Evolutionary conservation across 1,140 invertebrate species (phyloP), one percentile per base, ranked within the genome.

Genomic region (Bombus huntii): DNA sequence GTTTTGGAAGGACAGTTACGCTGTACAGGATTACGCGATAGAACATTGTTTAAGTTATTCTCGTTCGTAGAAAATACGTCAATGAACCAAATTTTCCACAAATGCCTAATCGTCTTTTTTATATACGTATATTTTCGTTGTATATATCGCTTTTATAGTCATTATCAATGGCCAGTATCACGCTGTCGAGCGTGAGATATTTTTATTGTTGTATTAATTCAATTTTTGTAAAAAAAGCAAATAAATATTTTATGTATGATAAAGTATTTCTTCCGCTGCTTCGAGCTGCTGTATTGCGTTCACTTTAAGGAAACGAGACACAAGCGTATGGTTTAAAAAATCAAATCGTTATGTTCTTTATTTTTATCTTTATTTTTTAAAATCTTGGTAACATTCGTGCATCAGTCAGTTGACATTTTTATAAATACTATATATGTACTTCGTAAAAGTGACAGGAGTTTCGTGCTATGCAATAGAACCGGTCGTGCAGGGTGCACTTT

Each of bases 351-450:
- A 1, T 6, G 4, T 22, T 25, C 9, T 12, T 34, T 31, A 31
- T 31, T 31, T 31, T 31, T 31, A 31, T 59, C 4, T 84, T 85
- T 80, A 80, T 85, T 85, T n/a, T 62, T 72, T 80, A 73, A 85
- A 85, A 80, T 78, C 1, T 39, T 42, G 5, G 62, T 80, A 37
- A 85, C 57, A 62, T 62, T 85, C 68, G 83, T 85, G 83, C 83
- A 85, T 85, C 83, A 85, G 83, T 85, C 83, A 76, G 31, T 72
- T 59, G 83, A 80, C 22, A 72, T n/a, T 85, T 78, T 79, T 80
- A 65, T 80, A 62, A 85, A 85, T 80, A 47, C 47, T 68, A 73
- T 25, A 10, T 53, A 73, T 25, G 1, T 53, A 80, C 15, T 72
- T 47, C 31, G 83, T 53, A 79, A 71, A 80, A 47, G 83, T 80